Conservation (phyloP, 1,140 invertebrate genomes). For the Brachionus plicatilis region DNA sequence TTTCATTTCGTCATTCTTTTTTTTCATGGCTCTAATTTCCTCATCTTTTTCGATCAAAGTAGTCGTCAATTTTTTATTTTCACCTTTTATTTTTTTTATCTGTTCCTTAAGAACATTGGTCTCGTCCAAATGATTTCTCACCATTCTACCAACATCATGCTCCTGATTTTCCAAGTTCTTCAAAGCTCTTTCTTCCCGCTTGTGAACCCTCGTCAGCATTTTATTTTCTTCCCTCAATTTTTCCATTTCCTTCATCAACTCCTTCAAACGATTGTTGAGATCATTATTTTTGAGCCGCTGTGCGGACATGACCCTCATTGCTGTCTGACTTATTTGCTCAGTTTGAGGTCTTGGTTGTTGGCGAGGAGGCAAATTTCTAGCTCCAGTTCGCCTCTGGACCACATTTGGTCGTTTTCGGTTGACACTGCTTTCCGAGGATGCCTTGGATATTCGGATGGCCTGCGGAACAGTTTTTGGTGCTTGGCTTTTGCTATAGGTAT, state of each 20-base stretch:
- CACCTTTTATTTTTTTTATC: neutral
- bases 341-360: neutral
- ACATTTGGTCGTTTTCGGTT: neutral
- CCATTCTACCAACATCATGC: neutral
- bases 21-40: constrained; percentile 1
- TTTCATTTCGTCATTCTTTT: constrained; percentile 31
- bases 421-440: neutral
- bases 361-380: neutral
- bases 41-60: constrained; percentile 16
- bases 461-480: neutral
- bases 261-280: neutral
- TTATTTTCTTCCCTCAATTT: constrained; percentile 36
- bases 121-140: constrained; percentile 25
- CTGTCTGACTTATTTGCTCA: neutral
- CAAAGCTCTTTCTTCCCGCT: constrained; percentile 17
- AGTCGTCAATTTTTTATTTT: constrained; percentile 9
- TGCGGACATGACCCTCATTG: constrained; percentile 17
- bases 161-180: constrained; percentile 27
- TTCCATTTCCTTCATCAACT: constrained; percentile 30
- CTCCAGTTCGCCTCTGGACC: neutral
- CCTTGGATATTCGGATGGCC: neutral
- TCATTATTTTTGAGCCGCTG: constrained; percentile 33
- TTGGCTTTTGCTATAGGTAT: neutral
- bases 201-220: neutral
- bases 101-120: neutral